Conservation (phyloP, 2,113 vertebrate genomes). For the Neodon shergylaensis region DNA sequence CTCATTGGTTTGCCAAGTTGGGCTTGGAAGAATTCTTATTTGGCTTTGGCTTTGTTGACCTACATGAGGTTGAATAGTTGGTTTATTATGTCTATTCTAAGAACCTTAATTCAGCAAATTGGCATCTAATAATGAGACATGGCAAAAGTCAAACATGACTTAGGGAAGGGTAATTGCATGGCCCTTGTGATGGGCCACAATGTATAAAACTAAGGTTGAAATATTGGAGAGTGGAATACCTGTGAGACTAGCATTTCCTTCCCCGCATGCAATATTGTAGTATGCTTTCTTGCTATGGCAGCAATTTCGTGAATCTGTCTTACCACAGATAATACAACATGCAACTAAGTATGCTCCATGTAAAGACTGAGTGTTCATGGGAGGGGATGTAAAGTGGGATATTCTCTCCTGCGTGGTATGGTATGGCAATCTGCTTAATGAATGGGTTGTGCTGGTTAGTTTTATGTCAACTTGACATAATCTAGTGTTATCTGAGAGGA, state of each 20-base stretch:
- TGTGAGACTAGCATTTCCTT: neutral
- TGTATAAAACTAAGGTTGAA: neutral
- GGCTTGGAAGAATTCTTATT: neutral
- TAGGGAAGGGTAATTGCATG: neutral
- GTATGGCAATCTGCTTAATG: too few species aligned
- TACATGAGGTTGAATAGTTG: neutral
- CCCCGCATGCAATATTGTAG: neutral
- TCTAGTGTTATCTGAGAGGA: too few species aligned
- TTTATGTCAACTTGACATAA: too few species aligned
- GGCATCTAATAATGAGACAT: neutral
- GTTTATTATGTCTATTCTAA: neutral
- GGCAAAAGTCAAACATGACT: neutral
- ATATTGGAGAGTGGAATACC: neutral
- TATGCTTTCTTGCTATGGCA: neutral
- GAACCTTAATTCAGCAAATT: neutral
- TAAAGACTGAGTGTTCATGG: too few species aligned
- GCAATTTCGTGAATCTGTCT: too few species aligned
- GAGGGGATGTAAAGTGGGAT: too few species aligned
- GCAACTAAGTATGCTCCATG: too few species aligned
- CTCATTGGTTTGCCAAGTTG: neutral
- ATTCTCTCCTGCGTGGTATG: too few species aligned
- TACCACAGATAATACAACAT: too few species aligned
- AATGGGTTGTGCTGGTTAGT: too few species aligned
- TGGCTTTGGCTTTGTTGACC: neutral
- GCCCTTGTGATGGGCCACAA: neutral